phyloP scores from a whole-genome alignment of 2,113 vertebrate genomes.

The Plotosus lineatus region DNA sequence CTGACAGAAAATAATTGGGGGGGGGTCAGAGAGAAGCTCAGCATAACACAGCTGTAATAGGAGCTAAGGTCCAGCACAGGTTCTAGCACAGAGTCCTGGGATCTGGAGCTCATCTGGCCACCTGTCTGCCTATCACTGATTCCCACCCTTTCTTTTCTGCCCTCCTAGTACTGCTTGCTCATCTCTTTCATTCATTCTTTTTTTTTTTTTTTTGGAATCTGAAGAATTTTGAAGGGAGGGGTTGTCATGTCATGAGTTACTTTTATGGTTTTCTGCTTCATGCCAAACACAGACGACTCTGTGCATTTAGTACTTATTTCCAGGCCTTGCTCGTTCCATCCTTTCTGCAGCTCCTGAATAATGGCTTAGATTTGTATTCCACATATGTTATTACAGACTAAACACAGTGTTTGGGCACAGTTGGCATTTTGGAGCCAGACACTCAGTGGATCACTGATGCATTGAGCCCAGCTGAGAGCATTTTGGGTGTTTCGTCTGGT shows the following conservation, averaged over 20 bases:
- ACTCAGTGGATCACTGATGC: background rate
- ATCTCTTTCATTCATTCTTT: background rate
- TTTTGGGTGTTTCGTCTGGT: constrained; percentile 9
- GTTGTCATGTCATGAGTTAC: background rate
- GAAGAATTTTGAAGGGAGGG: background rate
- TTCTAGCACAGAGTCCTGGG: constrained; percentile 22
- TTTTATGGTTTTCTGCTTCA: constrained; percentile 6
- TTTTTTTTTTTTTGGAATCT: background rate
- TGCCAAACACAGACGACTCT: background rate
- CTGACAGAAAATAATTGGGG: constrained; percentile 52
- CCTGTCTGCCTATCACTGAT: constrained; percentile 8
- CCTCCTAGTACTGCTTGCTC: background rate
- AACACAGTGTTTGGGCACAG: background rate
- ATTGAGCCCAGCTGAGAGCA: background rate
- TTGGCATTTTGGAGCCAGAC: constrained; percentile 1
- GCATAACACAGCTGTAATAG: constrained; percentile 35
- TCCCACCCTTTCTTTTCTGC: constrained; percentile 7
- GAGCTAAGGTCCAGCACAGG: constrained; percentile 41
- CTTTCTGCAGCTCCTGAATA: background rate
- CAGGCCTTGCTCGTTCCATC: background rate
- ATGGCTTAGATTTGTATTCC: background rate
- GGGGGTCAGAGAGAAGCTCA: constrained; percentile 23
- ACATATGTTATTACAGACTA: constrained; percentile 1
- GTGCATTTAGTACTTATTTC: background rate
- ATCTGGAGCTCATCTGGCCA: constrained; percentile 12